These are phyloP conservation scores for Anoplophora glabripennis DNA, from an alignment of 1,140 invertebrate genomes.

Conservation along the genomic window DNA sequence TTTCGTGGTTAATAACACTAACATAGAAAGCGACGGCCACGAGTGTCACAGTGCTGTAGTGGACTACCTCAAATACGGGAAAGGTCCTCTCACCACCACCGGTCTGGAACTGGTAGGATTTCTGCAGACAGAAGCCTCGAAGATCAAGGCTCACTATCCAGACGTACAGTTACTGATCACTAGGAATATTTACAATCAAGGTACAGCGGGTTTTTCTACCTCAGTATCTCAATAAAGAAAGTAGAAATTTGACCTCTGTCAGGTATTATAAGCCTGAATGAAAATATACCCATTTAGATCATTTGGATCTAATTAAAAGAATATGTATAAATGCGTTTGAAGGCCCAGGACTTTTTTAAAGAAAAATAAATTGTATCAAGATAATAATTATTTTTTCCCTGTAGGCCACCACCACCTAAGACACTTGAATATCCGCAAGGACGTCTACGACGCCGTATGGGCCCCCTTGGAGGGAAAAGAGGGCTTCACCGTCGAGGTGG, in stretches of 20 bases:
- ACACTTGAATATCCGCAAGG: conserved; percentile 6
- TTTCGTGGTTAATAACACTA: conserved; percentile 55
- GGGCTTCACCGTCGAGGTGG: conserved; percentile 52
- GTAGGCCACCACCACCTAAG: conserved; percentile 12
- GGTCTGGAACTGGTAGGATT: conserved; percentile 48
- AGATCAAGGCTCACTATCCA: conserved; percentile 47
- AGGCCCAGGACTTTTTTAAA: too few species aligned
- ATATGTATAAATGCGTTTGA: too few species aligned
- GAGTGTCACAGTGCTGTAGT: conserved; percentile 23
- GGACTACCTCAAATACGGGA: conserved; percentile 46
- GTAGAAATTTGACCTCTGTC: too few species aligned
- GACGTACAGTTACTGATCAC: conserved; percentile 53
- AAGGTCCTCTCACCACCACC: conserved; percentile 48
- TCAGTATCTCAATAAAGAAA: too few species aligned
- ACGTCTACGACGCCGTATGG: conserved; percentile 22
- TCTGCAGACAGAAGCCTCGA: conserved; percentile 43
- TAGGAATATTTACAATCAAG: conserved; percentile 1
- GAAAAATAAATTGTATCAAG: too few species aligned
- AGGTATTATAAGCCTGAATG: too few species aligned
- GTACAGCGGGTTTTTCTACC: too few species aligned
- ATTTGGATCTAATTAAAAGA: too few species aligned
- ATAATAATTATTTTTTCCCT: not conserved
- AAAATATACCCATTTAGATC: too few species aligned
- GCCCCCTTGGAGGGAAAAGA: conserved; percentile 16
- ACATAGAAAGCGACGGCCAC: conserved; percentile 19